These are phyloP conservation scores for Ctenosaura bakeri DNA, from an alignment of 2,797 vertebrate species.

Conservation along the genomic window DNA sequence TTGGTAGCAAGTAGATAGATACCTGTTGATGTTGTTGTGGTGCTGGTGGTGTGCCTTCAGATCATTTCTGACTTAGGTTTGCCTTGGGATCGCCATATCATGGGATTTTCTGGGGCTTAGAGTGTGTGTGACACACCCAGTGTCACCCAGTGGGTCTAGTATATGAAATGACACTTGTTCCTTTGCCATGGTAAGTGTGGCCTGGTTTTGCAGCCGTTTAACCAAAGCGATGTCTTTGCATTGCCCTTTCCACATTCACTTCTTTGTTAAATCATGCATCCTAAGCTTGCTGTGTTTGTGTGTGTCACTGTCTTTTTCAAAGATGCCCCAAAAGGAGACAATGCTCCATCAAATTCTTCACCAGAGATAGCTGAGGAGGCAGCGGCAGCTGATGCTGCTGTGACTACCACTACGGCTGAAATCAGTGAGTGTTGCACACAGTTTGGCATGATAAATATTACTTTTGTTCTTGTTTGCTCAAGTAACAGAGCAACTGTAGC, in stretches of 20 bases:
- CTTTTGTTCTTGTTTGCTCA: background rate
- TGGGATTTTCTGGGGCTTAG: background rate
- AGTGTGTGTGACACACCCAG: no score
- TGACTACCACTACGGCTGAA: conserved; percentile 6
- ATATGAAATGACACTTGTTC: background rate
- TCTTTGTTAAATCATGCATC: background rate
- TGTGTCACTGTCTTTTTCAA: background rate
- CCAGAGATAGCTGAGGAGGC: fast-evolving
- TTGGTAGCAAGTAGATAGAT: background rate
- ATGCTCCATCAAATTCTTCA: fast-evolving
- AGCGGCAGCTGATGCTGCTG: conserved; percentile 29
- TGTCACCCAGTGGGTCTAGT: no score
- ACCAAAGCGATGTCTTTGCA: background rate
- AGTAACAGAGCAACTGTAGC: background rate
- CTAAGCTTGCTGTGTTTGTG: background rate
- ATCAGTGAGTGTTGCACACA: conserved; percentile 53
- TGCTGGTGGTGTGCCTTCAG: no score
- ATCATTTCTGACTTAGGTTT: no score
- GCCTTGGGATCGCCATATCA: no score
- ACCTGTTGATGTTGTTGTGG: background rate
- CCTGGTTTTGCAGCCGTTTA: background rate
- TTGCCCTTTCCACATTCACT: background rate
- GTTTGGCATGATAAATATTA: background rate
- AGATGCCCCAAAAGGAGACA: conserved; percentile 16
- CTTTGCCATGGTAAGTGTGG: background rate